Percentiles rank a stretch among this genome's conserved stretches.
Conservation (phyloP, 2,888 invertebrate genomes). For the Meloe dianella region DNA sequence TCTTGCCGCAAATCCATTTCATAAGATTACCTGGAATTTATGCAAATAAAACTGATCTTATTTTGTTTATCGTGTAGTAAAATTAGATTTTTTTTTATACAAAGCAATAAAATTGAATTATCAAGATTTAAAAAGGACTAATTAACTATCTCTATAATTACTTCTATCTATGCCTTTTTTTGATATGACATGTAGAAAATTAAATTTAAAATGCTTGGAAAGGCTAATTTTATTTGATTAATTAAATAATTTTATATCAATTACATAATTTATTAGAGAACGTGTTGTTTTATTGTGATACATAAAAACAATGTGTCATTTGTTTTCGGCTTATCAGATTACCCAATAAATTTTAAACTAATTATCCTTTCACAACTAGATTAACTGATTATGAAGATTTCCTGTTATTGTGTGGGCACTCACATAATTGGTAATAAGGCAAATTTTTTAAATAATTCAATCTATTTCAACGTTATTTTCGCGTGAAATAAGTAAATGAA, state of each 20-base stretch:
- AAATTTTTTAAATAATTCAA: not conserved
- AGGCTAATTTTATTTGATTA: too few species aligned
- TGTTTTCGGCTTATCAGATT: not conserved
- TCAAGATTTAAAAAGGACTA: too few species aligned
- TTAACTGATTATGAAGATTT: constrained; percentile 10
- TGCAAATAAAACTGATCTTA: too few species aligned
- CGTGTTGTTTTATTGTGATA: not conserved
- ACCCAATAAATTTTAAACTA: not conserved
- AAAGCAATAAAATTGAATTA: too few species aligned
- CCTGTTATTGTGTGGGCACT: not conserved
- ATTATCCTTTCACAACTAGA: not conserved
- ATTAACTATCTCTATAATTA: too few species aligned
- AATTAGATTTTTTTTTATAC: too few species aligned
- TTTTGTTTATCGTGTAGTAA: not conserved
- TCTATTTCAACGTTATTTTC: not conserved
- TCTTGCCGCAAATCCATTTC: constrained; percentile 67
- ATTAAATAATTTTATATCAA: too few species aligned
- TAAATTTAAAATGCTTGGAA: too few species aligned
- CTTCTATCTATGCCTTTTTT: too few species aligned
- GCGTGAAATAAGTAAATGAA: not conserved
- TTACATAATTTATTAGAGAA: not conserved
- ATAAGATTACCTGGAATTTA: constrained; percentile 37
- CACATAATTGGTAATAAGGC: not conserved
- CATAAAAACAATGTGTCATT: not conserved
- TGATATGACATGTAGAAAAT: too few species aligned